Evolutionary conservation across 2,888 invertebrate species (phyloP).

Genomic region (Caenorhabditis afra): DNA sequence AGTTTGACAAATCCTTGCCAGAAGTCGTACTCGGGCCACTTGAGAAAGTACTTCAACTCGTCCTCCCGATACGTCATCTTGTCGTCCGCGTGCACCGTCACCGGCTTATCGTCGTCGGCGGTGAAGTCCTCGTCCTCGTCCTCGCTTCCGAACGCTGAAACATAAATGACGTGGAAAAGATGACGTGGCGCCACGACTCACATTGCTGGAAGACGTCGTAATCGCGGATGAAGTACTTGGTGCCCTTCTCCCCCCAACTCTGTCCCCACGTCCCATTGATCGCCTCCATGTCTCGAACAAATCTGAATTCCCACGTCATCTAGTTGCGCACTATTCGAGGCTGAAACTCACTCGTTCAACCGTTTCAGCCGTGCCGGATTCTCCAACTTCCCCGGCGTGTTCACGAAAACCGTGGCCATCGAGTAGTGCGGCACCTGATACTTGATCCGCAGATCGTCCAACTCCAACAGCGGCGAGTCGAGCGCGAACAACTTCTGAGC

Average conservation of each 20-base stretch:
- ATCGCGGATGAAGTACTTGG: slow-evolving; percentile 77
- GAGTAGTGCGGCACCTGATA: slow-evolving; percentile 77
- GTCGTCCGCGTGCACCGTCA: slow-evolving; percentile 49
- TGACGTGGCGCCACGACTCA: too few species aligned
- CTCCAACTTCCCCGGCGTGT: slow-evolving; percentile 74
- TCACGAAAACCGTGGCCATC: slow-evolving; percentile 71
- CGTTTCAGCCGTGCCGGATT: slow-evolving; percentile 66
- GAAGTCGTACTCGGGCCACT: slow-evolving; percentile 79
- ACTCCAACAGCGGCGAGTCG: slow-evolving; percentile 75
- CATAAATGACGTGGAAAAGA: too few species aligned
- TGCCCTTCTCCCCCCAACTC: slow-evolving; percentile 74
- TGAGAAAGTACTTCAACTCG: slow-evolving; percentile 75
- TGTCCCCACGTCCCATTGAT: slow-evolving; percentile 75
- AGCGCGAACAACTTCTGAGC: slow-evolving; percentile 76
- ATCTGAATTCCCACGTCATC: slow-evolving; percentile 27
- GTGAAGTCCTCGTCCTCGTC: slow-evolving; percentile 62
- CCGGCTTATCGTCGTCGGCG: slow-evolving; percentile 63
- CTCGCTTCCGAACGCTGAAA: slow-evolving; percentile 58
- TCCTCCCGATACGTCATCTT: slow-evolving; percentile 69
- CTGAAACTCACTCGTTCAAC: slow-evolving; percentile 66
- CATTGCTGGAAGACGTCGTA: slow-evolving; percentile 75
- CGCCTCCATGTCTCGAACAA: slow-evolving; percentile 76
- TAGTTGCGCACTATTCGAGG: too few species aligned
- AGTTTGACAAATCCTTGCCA: slow-evolving; percentile 78
- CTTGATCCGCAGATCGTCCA: slow-evolving; percentile 66